Conservation (phyloP, 2,888 invertebrate genomes). For the Tillus elongatus region DNA sequence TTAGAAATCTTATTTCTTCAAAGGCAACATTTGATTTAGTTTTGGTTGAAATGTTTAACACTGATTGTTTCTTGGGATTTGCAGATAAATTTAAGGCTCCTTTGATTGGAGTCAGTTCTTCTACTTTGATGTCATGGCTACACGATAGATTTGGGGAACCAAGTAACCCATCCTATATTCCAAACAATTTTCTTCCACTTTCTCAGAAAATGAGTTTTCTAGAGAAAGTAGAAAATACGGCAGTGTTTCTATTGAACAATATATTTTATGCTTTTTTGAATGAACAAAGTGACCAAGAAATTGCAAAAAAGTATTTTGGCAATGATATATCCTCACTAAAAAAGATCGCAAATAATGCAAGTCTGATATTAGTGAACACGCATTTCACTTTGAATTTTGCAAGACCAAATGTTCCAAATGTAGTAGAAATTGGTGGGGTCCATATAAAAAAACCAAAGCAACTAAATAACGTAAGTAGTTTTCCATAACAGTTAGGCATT, state of each 20-base stretch:
- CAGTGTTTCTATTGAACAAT: constrained; percentile 13
- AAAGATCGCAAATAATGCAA: too few relatives aligned
- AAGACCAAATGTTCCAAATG: constrained; percentile 40
- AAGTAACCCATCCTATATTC: constrained; percentile 41
- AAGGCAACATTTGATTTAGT: constrained; percentile 54
- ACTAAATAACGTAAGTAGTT: constrained; percentile 35
- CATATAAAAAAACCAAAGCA: constrained; percentile 44
- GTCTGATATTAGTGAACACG: constrained; percentile 44
- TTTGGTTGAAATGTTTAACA: constrained; percentile 59
- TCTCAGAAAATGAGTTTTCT: constrained; percentile 26
- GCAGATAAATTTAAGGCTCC: constrained; percentile 54
- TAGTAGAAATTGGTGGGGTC: constrained; percentile 49
- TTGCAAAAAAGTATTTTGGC: constrained; percentile 23
- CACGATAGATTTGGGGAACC: constrained; percentile 42
- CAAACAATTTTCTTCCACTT: constrained; percentile 38
- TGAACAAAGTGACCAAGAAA: constrained; percentile 13
- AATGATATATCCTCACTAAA: neutral
- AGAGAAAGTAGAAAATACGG: constrained; percentile 25
- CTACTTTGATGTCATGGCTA: constrained; percentile 42
- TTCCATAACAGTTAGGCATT: too few relatives aligned
- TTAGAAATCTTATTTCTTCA: constrained; percentile 37
- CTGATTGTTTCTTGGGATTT: constrained; percentile 58
- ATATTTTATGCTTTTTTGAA: constrained; percentile 16
- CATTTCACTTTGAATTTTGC: constrained; percentile 39
- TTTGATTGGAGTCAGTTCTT: constrained; percentile 45